Conservation (phyloP, 2,797 vertebrate species). For the Salmo trutta region DNA sequence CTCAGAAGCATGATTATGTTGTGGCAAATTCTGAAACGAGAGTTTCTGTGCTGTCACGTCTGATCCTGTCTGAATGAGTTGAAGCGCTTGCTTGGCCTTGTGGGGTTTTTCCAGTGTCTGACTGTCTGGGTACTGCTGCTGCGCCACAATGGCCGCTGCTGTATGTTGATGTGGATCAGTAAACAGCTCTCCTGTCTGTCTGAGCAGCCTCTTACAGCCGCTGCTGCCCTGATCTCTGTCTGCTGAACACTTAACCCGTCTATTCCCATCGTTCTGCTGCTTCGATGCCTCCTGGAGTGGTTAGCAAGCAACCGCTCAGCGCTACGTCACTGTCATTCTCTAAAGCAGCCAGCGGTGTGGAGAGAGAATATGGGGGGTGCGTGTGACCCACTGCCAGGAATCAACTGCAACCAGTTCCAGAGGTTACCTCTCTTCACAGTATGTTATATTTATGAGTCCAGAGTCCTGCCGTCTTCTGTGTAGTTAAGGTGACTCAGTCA, state of each 20-base stretch:
- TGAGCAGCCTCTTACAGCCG: background rate
- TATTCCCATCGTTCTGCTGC: constrained; percentile 27
- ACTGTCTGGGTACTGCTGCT: constrained; percentile 37
- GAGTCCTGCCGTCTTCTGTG: constrained; percentile 57
- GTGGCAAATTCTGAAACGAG: constrained; percentile 46
- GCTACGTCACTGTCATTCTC: constrained; percentile 11
- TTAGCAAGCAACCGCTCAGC: constrained; percentile 16
- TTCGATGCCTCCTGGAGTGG: constrained; percentile 41
- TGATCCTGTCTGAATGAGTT: constrained; percentile 48
- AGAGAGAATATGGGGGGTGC: constrained; percentile 10
- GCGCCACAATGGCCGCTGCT: background rate
- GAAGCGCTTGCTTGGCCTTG: constrained; percentile 49
- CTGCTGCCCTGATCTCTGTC: constrained; percentile 12
- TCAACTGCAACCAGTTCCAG: constrained; percentile 29
- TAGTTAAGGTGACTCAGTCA: constrained; percentile 41
- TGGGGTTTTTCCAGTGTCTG: constrained; percentile 37
- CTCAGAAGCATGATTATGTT: constrained; percentile 56
- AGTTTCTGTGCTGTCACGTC: constrained; percentile 62
- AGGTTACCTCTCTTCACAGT: constrained; percentile 45
- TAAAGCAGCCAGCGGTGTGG: constrained; percentile 28
- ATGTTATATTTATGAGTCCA: constrained; percentile 8
- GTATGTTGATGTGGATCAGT: background rate
- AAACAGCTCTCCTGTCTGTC: background rate
- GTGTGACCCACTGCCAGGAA: constrained; percentile 24
- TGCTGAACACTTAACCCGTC: constrained; percentile 15